Evolutionary conservation across 2,797 vertebrate species (phyloP).

Genomic region (Alca torda): DNA sequence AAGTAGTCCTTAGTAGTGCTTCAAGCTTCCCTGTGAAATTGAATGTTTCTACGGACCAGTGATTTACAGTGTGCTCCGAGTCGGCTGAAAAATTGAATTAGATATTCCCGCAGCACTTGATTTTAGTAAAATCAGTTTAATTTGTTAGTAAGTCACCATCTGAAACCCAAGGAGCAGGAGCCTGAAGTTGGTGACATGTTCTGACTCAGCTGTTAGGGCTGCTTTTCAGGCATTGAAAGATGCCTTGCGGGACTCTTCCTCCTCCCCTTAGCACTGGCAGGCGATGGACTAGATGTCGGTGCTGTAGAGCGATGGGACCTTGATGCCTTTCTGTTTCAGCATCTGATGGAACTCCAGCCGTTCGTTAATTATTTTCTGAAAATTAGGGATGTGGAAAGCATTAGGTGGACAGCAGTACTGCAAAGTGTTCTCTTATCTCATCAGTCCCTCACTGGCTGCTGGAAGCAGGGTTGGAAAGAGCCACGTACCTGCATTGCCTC

Average conservation of each 20-base stretch:
- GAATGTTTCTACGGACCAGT: neutral
- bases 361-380: conserved; percentile 71
- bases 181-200: neutral
- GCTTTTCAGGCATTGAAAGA: fast-evolving
- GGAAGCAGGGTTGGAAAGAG: neutral
- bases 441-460: neutral
- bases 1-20: neutral
- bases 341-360: conserved; percentile 52
- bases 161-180: neutral
- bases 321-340: conserved; percentile 61
- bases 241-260: neutral
- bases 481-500: conserved; percentile 72
- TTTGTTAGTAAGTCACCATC: neutral
- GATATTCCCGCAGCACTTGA: neutral
- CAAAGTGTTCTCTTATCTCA: neutral
- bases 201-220: neutral
- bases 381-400: neutral
- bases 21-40: neutral
- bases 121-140: neutral
- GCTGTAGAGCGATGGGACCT: neutral
- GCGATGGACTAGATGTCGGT: fast-evolving
- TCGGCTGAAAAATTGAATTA: neutral
- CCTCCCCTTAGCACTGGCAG: neutral
- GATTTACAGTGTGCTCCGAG: neutral
- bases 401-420: neutral